phyloP scores from a whole-genome alignment of 2,888 invertebrate genomes.

The Eutolmus rufibarbis region DNA sequence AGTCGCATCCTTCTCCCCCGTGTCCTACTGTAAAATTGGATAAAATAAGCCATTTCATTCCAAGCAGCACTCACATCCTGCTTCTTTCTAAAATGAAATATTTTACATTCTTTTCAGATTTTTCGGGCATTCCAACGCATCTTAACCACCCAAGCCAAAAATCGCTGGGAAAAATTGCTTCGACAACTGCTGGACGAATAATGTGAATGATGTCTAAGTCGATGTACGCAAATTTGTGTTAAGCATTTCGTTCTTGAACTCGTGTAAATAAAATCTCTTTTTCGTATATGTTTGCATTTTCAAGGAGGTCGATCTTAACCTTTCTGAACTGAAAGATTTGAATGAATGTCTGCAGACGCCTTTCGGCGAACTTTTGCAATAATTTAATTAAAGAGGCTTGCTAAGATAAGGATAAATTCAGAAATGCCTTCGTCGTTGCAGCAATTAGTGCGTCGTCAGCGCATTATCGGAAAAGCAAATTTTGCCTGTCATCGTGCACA shows the following conservation, averaged over 20 bases:
- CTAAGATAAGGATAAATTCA: not conserved
- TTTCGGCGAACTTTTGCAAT: not conserved
- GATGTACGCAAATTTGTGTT: not conserved
- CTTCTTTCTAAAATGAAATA: not conserved
- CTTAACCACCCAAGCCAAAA: not conserved
- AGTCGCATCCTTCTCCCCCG: conserved; percentile 4
- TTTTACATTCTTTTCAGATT: not conserved
- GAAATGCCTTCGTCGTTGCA: not conserved
- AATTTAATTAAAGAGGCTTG: not conserved
- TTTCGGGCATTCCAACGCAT: not conserved
- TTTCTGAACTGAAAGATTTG: not conserved
- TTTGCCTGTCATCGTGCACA: not conserved
- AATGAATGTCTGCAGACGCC: not conserved
- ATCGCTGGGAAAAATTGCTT: conserved; percentile 26
- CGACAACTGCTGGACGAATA: conserved; percentile 35
- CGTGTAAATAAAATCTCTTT: conserved; percentile 5
- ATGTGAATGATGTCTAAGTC: not conserved
- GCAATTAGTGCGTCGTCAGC: not conserved
- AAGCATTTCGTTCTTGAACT: not conserved
- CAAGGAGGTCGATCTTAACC: not conserved
- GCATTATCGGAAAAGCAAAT: not conserved
- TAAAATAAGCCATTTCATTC: conserved; percentile 47
- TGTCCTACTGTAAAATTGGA: not conserved
- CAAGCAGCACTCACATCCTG: not conserved
- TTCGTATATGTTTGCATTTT: not conserved